Percentiles rank a stretch among this genome's conserved stretches.
phyloP scores from a whole-genome alignment of 2,888 invertebrate genomes.

The Cyaniris semiargus region DNA sequence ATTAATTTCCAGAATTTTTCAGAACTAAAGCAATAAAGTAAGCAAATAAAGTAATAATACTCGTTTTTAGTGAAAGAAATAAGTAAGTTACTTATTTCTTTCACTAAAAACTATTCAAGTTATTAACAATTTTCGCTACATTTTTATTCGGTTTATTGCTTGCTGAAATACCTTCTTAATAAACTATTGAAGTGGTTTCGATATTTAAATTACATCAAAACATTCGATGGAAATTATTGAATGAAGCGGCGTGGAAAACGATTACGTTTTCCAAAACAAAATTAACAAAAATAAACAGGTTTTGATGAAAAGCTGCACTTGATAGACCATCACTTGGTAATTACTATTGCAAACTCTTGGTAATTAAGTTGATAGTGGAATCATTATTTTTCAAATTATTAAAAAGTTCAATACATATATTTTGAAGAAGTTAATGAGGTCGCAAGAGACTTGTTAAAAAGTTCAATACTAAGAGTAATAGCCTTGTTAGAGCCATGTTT shows the following conservation, averaged over 20 bases:
- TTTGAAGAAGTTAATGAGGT: neutral
- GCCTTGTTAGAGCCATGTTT: no score
- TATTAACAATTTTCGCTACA: neutral
- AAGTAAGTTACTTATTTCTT: neutral
- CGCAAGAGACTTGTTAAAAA: neutral
- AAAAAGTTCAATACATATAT: neutral
- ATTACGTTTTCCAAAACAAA: no score
- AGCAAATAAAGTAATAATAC: neutral
- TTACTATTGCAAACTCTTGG: neutral
- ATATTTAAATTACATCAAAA: neutral
- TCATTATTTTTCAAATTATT: neutral
- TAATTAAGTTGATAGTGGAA: neutral
- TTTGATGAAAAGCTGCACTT: conserved; percentile 40
- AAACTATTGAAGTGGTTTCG: neutral
- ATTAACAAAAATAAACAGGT: conserved; percentile 40
- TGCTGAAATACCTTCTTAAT: neutral
- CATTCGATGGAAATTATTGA: conserved; percentile 18
- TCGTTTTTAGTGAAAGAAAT: no score
- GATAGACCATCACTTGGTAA: conserved; percentile 20
- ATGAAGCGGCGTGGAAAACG: conserved; percentile 12
- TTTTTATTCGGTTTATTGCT: neutral
- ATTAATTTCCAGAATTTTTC: neutral
- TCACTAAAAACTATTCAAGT: no score
- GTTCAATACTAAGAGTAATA: neutral
- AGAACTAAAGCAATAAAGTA: neutral